Evolutionary conservation across 2,797 vertebrate genomes (phyloP).

Genomic region (Hylomyscus alleni): DNA sequence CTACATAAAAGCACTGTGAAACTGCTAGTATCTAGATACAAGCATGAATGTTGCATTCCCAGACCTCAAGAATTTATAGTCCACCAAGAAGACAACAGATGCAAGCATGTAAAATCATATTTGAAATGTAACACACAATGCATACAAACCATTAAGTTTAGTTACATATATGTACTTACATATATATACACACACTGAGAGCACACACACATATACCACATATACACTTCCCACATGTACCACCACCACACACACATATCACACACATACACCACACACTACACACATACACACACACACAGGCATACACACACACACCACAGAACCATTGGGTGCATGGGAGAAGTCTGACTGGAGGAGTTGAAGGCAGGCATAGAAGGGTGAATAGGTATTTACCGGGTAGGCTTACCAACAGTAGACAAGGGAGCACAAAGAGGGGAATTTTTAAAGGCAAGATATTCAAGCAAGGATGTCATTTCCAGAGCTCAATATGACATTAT

Average conservation of each 20-base stretch:
- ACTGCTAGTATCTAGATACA: not conserved
- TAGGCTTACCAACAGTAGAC: not conserved
- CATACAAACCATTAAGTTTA: not conserved
- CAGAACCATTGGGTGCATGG: not conserved
- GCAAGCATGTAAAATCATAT: conserved; percentile 42
- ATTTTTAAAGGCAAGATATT: not conserved
- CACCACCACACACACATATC: not conserved
- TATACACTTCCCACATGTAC: not conserved
- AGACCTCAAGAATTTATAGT: not conserved
- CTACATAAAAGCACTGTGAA: not conserved
- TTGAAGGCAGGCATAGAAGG: not conserved
- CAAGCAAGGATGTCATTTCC: not conserved
- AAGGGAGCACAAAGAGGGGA: not conserved
- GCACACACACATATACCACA: not conserved
- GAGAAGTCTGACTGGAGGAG: not conserved
- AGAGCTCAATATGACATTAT: not conserved
- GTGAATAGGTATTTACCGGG: not conserved
- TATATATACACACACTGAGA: not conserved
- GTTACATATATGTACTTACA: too few relatives aligned
- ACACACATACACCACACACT: too few relatives aligned
- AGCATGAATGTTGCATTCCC: not conserved
- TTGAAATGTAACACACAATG: not conserved
- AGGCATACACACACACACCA: not conserved
- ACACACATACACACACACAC: not conserved
- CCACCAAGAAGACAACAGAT: not conserved